Conservation (phyloP, 2,797 vertebrate species). For the Amblyraja radiata region DNA sequence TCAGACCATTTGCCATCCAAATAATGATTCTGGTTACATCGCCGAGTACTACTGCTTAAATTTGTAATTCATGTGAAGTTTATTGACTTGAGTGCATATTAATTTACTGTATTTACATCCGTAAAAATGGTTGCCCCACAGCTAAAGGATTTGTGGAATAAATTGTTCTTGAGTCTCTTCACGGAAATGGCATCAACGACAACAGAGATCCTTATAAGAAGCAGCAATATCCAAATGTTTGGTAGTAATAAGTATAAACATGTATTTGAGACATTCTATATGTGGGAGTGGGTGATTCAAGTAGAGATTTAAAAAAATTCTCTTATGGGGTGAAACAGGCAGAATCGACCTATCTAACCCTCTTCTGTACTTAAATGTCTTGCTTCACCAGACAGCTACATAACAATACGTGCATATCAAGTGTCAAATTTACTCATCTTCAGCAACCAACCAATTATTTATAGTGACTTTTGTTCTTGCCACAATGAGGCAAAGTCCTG, state of each 20-base stretch:
- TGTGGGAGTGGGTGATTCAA: background rate
- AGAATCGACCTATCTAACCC: background rate
- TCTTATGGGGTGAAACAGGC: background rate
- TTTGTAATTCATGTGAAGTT: background rate
- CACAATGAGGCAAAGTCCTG: background rate
- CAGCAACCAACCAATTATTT: background rate
- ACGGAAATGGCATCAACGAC: background rate
- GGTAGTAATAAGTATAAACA: no score
- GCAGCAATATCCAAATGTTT: background rate
- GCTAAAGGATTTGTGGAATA: background rate
- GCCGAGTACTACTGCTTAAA: no score
- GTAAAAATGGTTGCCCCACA: background rate
- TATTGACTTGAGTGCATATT: background rate
- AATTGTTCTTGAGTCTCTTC: background rate
- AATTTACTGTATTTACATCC: background rate
- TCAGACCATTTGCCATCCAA: no score
- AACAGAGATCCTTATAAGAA: background rate
- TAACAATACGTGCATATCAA: background rate
- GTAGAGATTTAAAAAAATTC: background rate
- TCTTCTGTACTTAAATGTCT: background rate
- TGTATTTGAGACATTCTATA: background rate
- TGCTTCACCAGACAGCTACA: background rate
- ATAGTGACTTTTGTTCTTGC: background rate
- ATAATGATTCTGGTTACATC: no score
- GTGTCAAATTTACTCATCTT: background rate